These are phyloP conservation scores for Hycleus cichorii DNA, from an alignment of 1,140 invertebrate species.

Conservation along the genomic window DNA sequence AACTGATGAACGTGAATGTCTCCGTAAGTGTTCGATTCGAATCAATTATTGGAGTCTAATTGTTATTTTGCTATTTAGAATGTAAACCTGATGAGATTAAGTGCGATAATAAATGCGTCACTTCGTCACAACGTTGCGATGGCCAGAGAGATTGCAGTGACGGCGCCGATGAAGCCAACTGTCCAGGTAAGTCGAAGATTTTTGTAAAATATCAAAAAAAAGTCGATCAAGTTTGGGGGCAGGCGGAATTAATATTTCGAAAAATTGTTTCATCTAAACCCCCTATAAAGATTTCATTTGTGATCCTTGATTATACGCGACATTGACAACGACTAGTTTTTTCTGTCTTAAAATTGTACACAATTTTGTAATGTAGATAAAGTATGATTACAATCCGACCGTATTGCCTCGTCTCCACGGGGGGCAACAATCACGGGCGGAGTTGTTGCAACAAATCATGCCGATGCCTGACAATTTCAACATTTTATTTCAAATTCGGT, in stretches of 20 bases:
- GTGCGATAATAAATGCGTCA: constrained; percentile 53
- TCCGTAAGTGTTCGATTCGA: constrained; percentile 30
- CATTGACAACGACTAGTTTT: too few relatives aligned
- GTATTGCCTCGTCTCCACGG: constrained; percentile 26
- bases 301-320: too few relatives aligned
- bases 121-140: constrained; percentile 53
- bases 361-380: constrained; percentile 31
- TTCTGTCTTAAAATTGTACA: too few relatives aligned
- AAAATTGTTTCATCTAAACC: too few relatives aligned
- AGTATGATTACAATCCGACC: constrained; percentile 33
- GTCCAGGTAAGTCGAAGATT: constrained; percentile 35
- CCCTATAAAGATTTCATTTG: too few relatives aligned
- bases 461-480: too few relatives aligned
- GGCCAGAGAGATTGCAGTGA: constrained; percentile 58
- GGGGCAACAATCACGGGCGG: constrained; percentile 30
- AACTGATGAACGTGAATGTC: constrained; percentile 53
- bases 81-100: constrained; percentile 52
- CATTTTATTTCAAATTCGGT: too few relatives aligned
- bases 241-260: too few relatives aligned
- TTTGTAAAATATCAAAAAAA: too few relatives aligned
- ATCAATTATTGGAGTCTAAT: neutral
- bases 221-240: too few relatives aligned
- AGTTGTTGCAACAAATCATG: constrained; percentile 23
- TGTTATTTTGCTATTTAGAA: constrained; percentile 34
- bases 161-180: constrained; percentile 62